phyloP scores from a whole-genome alignment of 2,113 vertebrate genomes.

The Boulengerochromis microlepis region DNA sequence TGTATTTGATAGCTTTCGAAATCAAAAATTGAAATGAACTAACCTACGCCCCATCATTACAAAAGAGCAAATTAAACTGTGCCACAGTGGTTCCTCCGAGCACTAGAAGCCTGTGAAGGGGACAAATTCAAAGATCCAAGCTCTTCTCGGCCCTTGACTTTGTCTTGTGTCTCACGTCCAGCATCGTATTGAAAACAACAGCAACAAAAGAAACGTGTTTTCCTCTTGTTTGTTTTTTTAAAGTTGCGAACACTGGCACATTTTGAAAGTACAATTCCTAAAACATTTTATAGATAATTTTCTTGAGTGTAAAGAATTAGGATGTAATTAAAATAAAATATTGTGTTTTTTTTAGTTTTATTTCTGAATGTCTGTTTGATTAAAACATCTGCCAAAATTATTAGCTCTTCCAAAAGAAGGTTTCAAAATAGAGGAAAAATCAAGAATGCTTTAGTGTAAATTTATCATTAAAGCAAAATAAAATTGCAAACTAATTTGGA shows the following conservation, averaged over 20 bases:
- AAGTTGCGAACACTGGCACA: not conserved
- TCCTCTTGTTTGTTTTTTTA: not conserved
- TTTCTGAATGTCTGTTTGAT: not conserved
- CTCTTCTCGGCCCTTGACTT: constrained; percentile 28
- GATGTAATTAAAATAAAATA: not conserved
- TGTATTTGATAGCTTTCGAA: constrained; percentile 99
- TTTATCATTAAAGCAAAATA: not conserved
- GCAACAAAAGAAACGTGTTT: not conserved
- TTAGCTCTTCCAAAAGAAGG: not conserved
- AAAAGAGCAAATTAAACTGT: constrained; percentile 99
- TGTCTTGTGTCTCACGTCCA: constrained; percentile 4
- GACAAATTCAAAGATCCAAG: constrained; percentile 83
- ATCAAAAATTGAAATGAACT: constrained; percentile 99
- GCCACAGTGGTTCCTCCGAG: constrained; percentile 83
- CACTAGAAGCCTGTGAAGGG: constrained; percentile 81
- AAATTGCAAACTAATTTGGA: not conserved
- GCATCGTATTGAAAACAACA: not conserved
- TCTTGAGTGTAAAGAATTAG: not conserved
- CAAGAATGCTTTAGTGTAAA: not conserved
- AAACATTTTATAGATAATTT: not conserved
- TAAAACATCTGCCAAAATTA: not conserved
- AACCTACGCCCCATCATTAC: constrained; percentile 97
- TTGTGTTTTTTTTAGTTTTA: not conserved
- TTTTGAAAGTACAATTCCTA: not conserved
- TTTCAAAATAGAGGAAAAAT: not conserved